These are phyloP conservation scores for Lathronympha strigana DNA, from an alignment of 2,888 invertebrate genomes.

Conservation along the genomic window DNA sequence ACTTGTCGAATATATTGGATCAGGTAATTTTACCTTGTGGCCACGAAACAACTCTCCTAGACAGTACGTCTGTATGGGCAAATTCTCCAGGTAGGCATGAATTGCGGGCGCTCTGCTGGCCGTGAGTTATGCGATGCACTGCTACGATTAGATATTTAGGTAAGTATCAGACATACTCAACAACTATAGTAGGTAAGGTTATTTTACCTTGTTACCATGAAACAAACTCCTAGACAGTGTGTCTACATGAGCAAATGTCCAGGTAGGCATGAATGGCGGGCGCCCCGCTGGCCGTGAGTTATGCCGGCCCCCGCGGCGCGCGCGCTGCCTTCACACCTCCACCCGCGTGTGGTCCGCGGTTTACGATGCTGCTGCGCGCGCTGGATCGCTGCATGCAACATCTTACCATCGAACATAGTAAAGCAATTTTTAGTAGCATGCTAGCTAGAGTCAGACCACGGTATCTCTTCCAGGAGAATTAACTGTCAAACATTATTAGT, in stretches of 20 bases:
- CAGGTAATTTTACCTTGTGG: slow-evolving; percentile 9
- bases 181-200: neutral
- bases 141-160: no score
- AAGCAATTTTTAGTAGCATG: no score
- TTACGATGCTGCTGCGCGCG: slow-evolving; percentile 78
- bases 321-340: slow-evolving; percentile 82
- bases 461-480: no score
- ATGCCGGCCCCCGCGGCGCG: slow-evolving; percentile 79
- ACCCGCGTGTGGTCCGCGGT: slow-evolving; percentile 83
- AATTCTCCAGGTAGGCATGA: slow-evolving; percentile 77
- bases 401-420: neutral
- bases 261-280: slow-evolving; percentile 81
- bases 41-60: slow-evolving; percentile 49
- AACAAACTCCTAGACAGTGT: slow-evolving; percentile 62
- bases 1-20: neutral
- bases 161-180: no score
- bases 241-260: slow-evolving; percentile 65
- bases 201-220: slow-evolving; percentile 15
- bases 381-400: slow-evolving; percentile 52
- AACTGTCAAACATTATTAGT: no score
- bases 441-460: no score
- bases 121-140: slow-evolving; percentile 83
- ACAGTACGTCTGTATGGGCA: slow-evolving; percentile 70
- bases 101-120: slow-evolving; percentile 81
- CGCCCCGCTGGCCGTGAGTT: slow-evolving; percentile 83